Base-by-base conservation (phyloP, 2,797 vertebrate species). In the Fistularia commersonii region DNA sequence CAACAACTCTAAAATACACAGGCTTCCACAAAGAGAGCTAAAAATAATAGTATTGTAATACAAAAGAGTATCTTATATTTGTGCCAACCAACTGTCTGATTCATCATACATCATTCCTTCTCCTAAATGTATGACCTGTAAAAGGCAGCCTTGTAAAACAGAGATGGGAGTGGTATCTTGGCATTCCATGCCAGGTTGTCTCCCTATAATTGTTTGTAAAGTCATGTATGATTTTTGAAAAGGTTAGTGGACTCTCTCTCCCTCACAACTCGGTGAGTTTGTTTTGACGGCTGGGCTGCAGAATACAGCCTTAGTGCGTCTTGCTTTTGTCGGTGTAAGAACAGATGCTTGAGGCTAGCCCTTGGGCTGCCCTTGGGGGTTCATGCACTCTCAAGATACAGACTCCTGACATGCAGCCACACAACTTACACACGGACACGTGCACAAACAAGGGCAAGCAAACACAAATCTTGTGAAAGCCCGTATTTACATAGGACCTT, bases 271-370 rank as follows among this genome's bases (percentile, higher is more conserved):
- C 47, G 35, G 64, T 48, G 57, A 35, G 66, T 49, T 61, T 64
- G 64, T 66, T 49, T 65, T 69, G 54, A 66, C 61, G 61, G 72
- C 64, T 57, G 70, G 50, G 82, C 84, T 86, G 58, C 74, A 82
- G 86, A 84, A 76, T 79, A 81, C 63, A 79, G 66, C 72, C 80
- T 77, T 60, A 58, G 71, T 70, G 79, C 83, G 82, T 84, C 84
- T 88, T 82, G 85, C 86, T 80, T 79, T 69, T 82, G 85, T 79
- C 74, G 55, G 79, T 90, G 88, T 90, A 82, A 73, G 84, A 91
- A 84, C 87, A 90, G 80, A 77, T 79, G 84, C 88, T 80, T 66
- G 52, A 85, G 86, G 88, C 88, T 44, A 81, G 81, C 79, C 87
- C 78, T 47, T 55, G 69, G 85, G 88, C 88, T 86, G 77, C 85